These are phyloP conservation scores for Psococerastis gibbosa DNA, from an alignment of 2,888 invertebrate species.

Conservation along the genomic window DNA sequence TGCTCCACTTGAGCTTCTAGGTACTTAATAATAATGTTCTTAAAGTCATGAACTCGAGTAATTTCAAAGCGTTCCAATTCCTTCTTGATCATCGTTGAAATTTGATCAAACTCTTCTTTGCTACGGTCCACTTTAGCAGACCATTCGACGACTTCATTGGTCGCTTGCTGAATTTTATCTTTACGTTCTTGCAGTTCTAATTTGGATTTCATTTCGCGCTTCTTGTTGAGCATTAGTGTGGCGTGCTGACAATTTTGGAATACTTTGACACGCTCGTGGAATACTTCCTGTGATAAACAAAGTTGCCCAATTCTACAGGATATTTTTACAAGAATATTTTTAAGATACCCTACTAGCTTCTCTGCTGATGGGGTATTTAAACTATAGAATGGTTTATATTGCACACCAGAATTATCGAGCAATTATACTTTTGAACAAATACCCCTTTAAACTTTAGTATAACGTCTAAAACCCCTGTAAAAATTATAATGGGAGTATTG, in stretches of 20 bases:
- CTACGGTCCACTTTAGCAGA: slow-evolving; percentile 92
- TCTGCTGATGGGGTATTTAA: too few relatives aligned
- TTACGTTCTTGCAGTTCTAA: slow-evolving; percentile 73
- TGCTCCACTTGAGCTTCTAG: slow-evolving; percentile 86
- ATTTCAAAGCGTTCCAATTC: slow-evolving; percentile 87
- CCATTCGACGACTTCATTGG: slow-evolving; percentile 90
- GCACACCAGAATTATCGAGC: too few relatives aligned
- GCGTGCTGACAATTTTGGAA: slow-evolving; percentile 98
- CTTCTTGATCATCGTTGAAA: slow-evolving; percentile 82
- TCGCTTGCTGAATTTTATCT: slow-evolving; percentile 76
- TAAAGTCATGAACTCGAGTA: slow-evolving; percentile 74
- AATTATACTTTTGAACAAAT: too few relatives aligned
- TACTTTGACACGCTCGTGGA: slow-evolving; percentile 54
- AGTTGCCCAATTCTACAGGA: too few relatives aligned
- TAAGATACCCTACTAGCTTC: too few relatives aligned
- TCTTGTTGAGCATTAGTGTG: slow-evolving; percentile 80
- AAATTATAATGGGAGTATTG: too few relatives aligned
- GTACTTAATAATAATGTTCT: slow-evolving; percentile 73
- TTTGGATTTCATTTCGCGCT: slow-evolving; percentile 85
- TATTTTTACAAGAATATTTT: too few relatives aligned
- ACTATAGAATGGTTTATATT: too few relatives aligned
- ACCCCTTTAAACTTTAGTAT: too few relatives aligned
- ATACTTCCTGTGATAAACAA: slow-evolving; percentile 34
- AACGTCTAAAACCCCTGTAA: too few relatives aligned
- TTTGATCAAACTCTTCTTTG: slow-evolving; percentile 89